Evolutionary conservation across 2,797 vertebrate genomes (phyloP).

Genomic region (Melanotaenia trifasciata): DNA sequence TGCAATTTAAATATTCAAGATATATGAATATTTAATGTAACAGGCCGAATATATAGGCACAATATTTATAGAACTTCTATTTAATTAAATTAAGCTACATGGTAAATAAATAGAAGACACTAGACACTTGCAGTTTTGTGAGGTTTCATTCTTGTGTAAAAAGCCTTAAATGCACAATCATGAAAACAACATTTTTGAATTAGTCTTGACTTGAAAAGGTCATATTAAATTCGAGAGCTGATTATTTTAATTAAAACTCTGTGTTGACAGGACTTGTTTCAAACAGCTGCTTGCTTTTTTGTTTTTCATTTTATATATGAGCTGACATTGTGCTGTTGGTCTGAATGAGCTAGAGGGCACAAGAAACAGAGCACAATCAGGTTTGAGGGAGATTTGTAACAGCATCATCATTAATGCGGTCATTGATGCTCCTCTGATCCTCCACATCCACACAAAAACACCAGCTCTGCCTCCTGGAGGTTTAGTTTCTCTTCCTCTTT

Average conservation of each 20-base stretch:
- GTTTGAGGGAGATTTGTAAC: constrained; percentile 57
- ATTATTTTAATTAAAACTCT: background rate
- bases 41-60: background rate
- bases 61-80: background rate
- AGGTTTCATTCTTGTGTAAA: background rate
- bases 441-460: constrained; percentile 39
- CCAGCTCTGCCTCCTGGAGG: constrained; percentile 63
- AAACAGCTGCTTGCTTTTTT: constrained; percentile 6
- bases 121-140: background rate
- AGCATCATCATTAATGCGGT: constrained; percentile 68
- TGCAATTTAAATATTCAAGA: too few relatives aligned
- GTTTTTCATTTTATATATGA: constrained; percentile 19
- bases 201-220: background rate
- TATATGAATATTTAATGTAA: too few relatives aligned
- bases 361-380: constrained; percentile 34
- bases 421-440: constrained; percentile 65
- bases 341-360: constrained; percentile 36
- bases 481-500: constrained; percentile 31
- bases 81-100: background rate
- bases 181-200: background rate
- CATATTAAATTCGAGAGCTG: background rate
- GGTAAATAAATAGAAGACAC: background rate
- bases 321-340: constrained; percentile 55
- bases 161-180: background rate
- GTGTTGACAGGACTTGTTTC: background rate